phyloP scores from a whole-genome alignment of 2,888 invertebrate species.

The Nyleta sp. region DNA sequence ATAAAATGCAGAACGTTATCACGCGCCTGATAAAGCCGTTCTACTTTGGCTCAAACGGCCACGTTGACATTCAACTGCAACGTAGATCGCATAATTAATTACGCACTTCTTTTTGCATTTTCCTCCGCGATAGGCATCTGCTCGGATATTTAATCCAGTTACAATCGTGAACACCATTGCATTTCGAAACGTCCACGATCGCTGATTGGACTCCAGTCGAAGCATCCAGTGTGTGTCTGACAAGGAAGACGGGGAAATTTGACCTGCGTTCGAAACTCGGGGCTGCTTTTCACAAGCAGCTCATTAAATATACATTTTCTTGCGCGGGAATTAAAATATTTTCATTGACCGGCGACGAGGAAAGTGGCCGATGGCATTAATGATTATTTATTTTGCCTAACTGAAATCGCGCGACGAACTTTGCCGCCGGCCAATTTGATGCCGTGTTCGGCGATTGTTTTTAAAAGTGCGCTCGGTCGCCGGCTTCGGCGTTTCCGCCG shows the following conservation, averaged over 20 bases:
- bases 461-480: conserved; percentile 1
- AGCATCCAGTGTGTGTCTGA: not conserved
- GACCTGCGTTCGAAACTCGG: not conserved
- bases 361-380: not conserved
- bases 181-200: conserved; percentile 1
- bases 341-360: conserved; percentile 2
- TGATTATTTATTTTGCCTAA: too few species aligned
- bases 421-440: too few species aligned
- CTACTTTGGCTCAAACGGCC: too few species aligned
- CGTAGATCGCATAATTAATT: too few species aligned
- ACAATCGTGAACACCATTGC: not conserved
- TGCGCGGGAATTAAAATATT: not conserved
- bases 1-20: too few species aligned
- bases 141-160: conserved; percentile 7
- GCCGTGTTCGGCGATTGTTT: conserved; percentile 24
- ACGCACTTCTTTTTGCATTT: too few species aligned
- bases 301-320: not conserved
- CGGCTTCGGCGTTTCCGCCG: too few species aligned
- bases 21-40: too few species aligned
- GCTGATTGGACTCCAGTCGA: conserved; percentile 8
- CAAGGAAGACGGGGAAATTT: conserved; percentile 4
- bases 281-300: too few species aligned
- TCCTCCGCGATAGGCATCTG: not conserved
- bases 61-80: too few species aligned
- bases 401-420: too few species aligned